Base-by-base conservation (phyloP, 2,888 invertebrate genomes). In the Allophyes oxyacanthae region DNA sequence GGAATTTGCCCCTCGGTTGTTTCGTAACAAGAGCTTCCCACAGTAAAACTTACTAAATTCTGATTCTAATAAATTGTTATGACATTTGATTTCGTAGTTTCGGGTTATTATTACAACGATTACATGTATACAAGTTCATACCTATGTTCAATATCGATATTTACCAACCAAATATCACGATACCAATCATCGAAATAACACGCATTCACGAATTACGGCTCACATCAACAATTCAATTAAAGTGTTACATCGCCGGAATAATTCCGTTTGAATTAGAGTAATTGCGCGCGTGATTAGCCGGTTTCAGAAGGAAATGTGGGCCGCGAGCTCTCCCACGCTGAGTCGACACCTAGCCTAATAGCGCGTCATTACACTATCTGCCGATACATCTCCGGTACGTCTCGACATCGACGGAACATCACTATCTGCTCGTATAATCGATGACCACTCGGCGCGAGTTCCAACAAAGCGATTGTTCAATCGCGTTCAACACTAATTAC, bases 201-300 rank as follows among this genome's bases (percentile, higher is more conserved):
- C 68, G 77, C 75, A 58, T 75, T 75, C 75, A 79, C 77, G 77
- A 78, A 81, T 82, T 76, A 75, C 60, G 49, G 64, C 69, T 72
- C 81, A 72, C 76, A 77, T 84, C 87, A 88, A 87, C 89, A 88
- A 88, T 91, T 90, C 90, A 92, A 91, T 91, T 92, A 90, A 89
- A 88, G 84, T 86, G 88, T 88, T 90, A 87, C 89, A 84, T 87
- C 71, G 82, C 75, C 81, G 83, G 82, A 85, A 87, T 89, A 89
- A 91, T 91, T 89, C 85, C 75, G 83, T 79, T 85, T 83, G 90
- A 91, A 92, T 92, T 90, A 89, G 90, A 91, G 90, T 92, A 91
- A 92, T 91, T 90, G 91, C 83, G 81, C 82, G 85, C 83, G 86
- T 89, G 88, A 91, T 91, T 89, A 89, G 87, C 75, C 75, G 78